Evolutionary conservation across 2,113 vertebrate genomes (phyloP).

Genomic region (Trogon surrucura): DNA sequence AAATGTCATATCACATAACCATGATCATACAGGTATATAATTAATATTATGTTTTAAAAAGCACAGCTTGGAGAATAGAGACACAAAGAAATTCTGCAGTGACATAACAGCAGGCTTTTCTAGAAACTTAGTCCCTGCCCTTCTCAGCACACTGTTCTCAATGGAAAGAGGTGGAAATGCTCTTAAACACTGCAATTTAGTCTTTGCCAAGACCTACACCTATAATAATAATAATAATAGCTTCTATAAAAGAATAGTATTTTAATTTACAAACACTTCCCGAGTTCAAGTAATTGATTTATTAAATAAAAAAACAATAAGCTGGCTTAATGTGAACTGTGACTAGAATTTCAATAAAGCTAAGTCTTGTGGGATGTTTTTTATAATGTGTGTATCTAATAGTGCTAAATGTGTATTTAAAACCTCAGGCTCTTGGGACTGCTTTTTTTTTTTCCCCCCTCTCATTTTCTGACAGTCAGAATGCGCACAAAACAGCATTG

Average conservation of each 20-base stretch:
- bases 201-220: not conserved
- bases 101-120: not conserved
- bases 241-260: slow-evolving; percentile 7
- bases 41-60: not conserved
- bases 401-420: not conserved
- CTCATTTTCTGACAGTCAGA: not conserved
- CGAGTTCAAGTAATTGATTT: slow-evolving; percentile 50
- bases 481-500: not conserved
- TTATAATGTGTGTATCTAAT: not conserved
- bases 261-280: slow-evolving; percentile 33
- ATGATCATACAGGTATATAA: not conserved
- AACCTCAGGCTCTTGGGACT: not conserved
- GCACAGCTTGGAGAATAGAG: not conserved
- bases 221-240: not conserved
- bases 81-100: not conserved
- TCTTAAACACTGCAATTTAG: not conserved
- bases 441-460: not conserved
- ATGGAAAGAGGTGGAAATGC: not conserved
- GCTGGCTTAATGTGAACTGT: slow-evolving; percentile 25
- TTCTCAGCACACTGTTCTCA: not conserved
- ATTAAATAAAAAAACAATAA: slow-evolving; percentile 46
- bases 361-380: not conserved
- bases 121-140: not conserved
- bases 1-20: not conserved
- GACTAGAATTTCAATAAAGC: slow-evolving; percentile 55